A percentile compares a stretch with the other conserved stretches of the same genome.
Evolutionary conservation across 1,140 invertebrate genomes (phyloP).

Genomic region (Drosophila navojoa): DNA sequence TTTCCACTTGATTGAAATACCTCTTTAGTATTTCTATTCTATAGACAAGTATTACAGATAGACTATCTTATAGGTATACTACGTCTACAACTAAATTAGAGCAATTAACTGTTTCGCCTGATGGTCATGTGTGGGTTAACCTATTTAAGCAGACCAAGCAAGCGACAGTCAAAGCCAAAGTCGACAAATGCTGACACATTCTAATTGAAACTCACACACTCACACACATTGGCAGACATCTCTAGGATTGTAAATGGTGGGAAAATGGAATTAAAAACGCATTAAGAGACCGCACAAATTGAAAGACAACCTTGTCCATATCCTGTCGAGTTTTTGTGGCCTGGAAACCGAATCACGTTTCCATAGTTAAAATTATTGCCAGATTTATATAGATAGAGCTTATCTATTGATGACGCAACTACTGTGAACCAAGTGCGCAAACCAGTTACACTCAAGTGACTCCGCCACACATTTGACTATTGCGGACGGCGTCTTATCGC

Average conservation of each 20-base stretch:
- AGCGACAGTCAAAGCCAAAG: slow-evolving; percentile 29
- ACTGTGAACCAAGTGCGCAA: slow-evolving; percentile 46
- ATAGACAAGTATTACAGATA: neutral
- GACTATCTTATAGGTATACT: neutral
- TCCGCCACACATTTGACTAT: slow-evolving; percentile 29
- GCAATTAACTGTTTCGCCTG: slow-evolving; percentile 25
- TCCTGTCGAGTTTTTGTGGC: slow-evolving; percentile 27
- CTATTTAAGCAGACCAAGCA: slow-evolving; percentile 24
- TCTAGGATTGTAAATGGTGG: slow-evolving; percentile 19
- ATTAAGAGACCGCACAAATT: slow-evolving; percentile 17
- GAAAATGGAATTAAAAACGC: slow-evolving; percentile 36
- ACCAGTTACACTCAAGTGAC: slow-evolving; percentile 66
- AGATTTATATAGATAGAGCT: slow-evolving; percentile 14
- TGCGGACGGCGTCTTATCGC: slow-evolving; percentile 18
- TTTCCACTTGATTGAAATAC: neutral
- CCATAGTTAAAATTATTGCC: neutral
- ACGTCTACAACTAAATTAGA: slow-evolving; percentile 15
- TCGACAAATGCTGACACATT: slow-evolving; percentile 28
- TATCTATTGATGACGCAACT: slow-evolving; percentile 56
- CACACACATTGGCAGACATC: neutral
- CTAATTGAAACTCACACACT: slow-evolving; percentile 24
- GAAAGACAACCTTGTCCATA: slow-evolving; percentile 41
- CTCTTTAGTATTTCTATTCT: no score
- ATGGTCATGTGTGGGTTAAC: slow-evolving; percentile 32
- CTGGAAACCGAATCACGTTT: slow-evolving; percentile 17